A percentile compares a stretch with the other conserved stretches of the same genome.
These are phyloP conservation scores for Pagrus major DNA, from an alignment of 2,113 vertebrate species.

Conservation along the genomic window DNA sequence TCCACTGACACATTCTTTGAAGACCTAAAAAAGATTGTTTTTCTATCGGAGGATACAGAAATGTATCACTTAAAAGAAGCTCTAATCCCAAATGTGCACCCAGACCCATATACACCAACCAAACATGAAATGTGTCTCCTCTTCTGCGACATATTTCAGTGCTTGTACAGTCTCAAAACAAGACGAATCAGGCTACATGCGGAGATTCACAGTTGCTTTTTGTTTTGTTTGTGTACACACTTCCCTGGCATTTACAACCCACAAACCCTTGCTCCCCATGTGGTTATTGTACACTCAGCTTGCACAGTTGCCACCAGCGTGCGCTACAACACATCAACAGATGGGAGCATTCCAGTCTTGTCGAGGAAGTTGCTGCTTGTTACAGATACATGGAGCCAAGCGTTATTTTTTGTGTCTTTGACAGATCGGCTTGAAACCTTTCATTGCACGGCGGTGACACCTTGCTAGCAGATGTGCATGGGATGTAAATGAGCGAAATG, in stretches of 20 bases:
- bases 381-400: slow-evolving; percentile 39
- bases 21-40: slow-evolving; percentile 21
- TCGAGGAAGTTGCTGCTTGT: slow-evolving; percentile 35
- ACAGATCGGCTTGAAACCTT: slow-evolving; percentile 45
- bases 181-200: neutral
- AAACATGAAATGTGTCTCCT: neutral
- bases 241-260: slow-evolving; percentile 42
- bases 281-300: slow-evolving; percentile 41
- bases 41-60: slow-evolving; percentile 9
- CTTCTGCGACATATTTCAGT: neutral
- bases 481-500: slow-evolving; percentile 48
- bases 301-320: slow-evolving; percentile 37
- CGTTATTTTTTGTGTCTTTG: slow-evolving; percentile 24
- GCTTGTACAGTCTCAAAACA: slow-evolving; percentile 15
- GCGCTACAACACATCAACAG: slow-evolving; percentile 52
- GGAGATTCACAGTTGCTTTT: slow-evolving; percentile 17
- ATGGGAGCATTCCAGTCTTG: slow-evolving; percentile 39
- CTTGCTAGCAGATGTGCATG: slow-evolving; percentile 59
- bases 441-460: slow-evolving; percentile 26
- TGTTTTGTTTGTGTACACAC: slow-evolving; percentile 19
- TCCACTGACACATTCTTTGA: slow-evolving; percentile 38
- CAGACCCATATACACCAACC: slow-evolving; percentile 24
- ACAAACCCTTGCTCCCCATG: slow-evolving; percentile 44
- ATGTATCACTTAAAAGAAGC: slow-evolving; percentile 23
- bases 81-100: slow-evolving; percentile 25